A percentile compares a stretch with the other conserved stretches of the same genome.
These are phyloP conservation scores for Gouania willdenowi DNA, from an alignment of 2,797 vertebrate genomes.

Conservation along the genomic window DNA sequence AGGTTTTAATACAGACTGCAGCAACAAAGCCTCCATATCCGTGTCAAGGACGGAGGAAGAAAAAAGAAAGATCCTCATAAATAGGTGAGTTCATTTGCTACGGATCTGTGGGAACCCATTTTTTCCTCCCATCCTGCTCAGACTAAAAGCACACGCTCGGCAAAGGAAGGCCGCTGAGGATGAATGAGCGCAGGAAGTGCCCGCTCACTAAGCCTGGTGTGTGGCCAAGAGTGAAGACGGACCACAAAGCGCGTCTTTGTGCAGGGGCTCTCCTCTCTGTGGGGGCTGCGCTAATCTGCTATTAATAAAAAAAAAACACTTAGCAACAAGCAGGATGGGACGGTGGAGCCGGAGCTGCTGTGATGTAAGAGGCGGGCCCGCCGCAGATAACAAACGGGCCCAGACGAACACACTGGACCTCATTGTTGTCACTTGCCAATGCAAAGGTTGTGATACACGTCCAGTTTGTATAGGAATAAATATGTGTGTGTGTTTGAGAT, in stretches of 20 bases:
- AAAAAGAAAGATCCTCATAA: slow-evolving; percentile 47
- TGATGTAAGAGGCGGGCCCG: slow-evolving; percentile 61
- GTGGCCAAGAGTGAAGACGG: slow-evolving; percentile 80
- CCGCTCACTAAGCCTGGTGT: slow-evolving; percentile 80
- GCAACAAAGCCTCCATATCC: slow-evolving; percentile 49
- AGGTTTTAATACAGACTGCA: slow-evolving; percentile 18
- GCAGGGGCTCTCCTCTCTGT: slow-evolving; percentile 54
- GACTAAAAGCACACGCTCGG: slow-evolving; percentile 72
- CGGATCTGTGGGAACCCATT: slow-evolving; percentile 68
- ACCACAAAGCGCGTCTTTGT: slow-evolving; percentile 81
- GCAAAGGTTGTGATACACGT: slow-evolving; percentile 33
- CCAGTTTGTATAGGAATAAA: slow-evolving; percentile 15
- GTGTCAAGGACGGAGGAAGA: slow-evolving; percentile 4
- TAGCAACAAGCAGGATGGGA: slow-evolving; percentile 53
- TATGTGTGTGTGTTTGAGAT: slow-evolving; percentile 37
- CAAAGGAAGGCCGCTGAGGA: slow-evolving; percentile 72
- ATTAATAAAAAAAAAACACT: slow-evolving; percentile 75
- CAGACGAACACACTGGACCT: slow-evolving; percentile 40
- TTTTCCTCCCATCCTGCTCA: slow-evolving; percentile 63
- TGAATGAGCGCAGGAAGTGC: slow-evolving; percentile 81
- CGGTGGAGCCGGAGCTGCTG: slow-evolving; percentile 36
- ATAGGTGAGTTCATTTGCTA: slow-evolving; percentile 67
- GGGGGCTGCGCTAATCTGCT: slow-evolving; percentile 77
- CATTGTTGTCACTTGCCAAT: slow-evolving; percentile 50
- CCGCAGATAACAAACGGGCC: slow-evolving; percentile 41